These are phyloP conservation scores for Lethenteron camtschaticum DNA, from an alignment of 2,113 vertebrate species.

Conservation along the genomic window DNA sequence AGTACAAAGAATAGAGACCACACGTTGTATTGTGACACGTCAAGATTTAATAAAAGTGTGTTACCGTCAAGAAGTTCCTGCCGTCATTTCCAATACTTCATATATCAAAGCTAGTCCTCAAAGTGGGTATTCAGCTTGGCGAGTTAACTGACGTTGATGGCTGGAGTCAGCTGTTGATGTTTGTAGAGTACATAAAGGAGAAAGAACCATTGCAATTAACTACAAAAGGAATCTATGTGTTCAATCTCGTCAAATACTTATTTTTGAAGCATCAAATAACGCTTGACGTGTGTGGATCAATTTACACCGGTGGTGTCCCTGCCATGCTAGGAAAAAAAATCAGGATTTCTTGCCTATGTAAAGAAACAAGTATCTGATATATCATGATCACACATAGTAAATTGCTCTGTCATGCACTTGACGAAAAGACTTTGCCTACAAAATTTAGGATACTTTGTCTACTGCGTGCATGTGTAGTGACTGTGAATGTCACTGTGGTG, in stretches of 20 bases:
- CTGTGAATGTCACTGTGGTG: no score
- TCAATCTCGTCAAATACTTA: constrained; percentile 15
- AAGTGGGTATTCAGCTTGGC: constrained; percentile 15
- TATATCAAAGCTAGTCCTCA: constrained; percentile 8
- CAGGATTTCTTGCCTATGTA: neutral
- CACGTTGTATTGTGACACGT: no score
- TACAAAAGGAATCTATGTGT: constrained; percentile 10
- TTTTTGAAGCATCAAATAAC: constrained; percentile 11
- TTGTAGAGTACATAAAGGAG: constrained; percentile 15
- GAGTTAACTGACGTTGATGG: constrained; percentile 13
- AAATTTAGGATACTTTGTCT: constrained; percentile 1
- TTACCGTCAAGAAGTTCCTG: no score
- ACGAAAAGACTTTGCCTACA: neutral
- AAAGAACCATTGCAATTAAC: constrained; percentile 13
- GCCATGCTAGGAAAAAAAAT: neutral
- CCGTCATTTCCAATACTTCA: no score
- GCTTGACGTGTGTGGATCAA: neutral
- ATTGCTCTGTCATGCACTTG: neutral
- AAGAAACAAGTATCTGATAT: neutral
- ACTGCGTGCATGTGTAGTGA: neutral
- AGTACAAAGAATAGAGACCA: no score
- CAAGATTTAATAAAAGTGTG: no score
- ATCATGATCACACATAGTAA: neutral
- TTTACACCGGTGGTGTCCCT: neutral
- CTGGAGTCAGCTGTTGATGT: constrained; percentile 14